Evolutionary conservation across 2,888 invertebrate genomes (phyloP).

Genomic region (Chymomyza caudatula): DNA sequence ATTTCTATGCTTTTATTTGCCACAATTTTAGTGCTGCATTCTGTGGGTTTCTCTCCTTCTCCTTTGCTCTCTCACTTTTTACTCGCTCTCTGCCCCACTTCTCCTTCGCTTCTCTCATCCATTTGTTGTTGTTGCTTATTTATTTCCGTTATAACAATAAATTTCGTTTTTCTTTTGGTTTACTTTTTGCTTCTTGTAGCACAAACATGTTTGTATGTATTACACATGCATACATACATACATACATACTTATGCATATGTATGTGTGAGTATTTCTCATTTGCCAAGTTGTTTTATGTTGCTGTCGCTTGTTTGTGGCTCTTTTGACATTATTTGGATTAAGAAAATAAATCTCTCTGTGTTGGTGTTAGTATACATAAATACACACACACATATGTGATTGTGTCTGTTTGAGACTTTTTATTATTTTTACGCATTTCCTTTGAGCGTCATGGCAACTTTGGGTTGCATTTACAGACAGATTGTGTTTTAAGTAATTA

Average conservation of each 20-base stretch:
- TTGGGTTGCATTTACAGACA: not conserved
- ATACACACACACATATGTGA: too few relatives aligned
- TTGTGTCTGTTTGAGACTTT: not conserved
- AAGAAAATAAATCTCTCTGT: constrained; percentile 62
- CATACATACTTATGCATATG: not conserved
- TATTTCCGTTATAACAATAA: constrained; percentile 71
- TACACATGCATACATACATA: not conserved
- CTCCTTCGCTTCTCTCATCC: not conserved
- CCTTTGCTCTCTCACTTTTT: not conserved
- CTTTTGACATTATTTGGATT: constrained; percentile 71
- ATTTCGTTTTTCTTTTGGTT: constrained; percentile 65
- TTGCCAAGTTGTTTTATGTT: constrained; percentile 68
- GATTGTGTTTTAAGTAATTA: not conserved
- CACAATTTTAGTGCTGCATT: constrained; percentile 56
- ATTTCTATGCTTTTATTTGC: constrained; percentile 66
- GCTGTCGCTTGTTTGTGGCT: constrained; percentile 67
- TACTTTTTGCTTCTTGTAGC: constrained; percentile 13
- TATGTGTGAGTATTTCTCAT: constrained; percentile 44
- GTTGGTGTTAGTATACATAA: constrained; percentile 17
- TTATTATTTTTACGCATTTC: constrained; percentile 1
- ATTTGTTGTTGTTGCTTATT: constrained; percentile 54
- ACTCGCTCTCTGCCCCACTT: too few relatives aligned
- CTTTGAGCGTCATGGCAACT: not conserved
- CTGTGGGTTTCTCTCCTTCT: not conserved
- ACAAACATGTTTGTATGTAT: constrained; percentile 7